Conservation (phyloP, 1,140 invertebrate species). For the Aphidius ervi region DNA sequence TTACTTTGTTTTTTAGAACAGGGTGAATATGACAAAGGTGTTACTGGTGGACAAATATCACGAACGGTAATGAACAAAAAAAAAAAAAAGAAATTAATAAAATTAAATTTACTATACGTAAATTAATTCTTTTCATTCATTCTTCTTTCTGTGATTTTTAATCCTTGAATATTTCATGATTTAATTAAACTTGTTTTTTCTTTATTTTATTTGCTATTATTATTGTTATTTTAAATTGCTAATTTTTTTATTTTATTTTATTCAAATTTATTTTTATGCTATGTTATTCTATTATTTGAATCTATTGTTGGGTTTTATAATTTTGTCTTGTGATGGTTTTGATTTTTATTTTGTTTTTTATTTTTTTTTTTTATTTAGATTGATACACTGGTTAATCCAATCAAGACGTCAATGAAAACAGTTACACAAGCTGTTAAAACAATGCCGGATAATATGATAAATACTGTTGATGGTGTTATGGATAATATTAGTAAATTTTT, state of each 20-base stretch:
- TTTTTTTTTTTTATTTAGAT: slow-evolving; percentile 57
- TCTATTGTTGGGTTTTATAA: not conserved
- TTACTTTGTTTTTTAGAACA: slow-evolving; percentile 75
- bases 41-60: slow-evolving; percentile 58
- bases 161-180: not conserved
- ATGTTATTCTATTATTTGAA: no score
- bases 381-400: slow-evolving; percentile 74
- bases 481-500: slow-evolving; percentile 65
- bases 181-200: no score
- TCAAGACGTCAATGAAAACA: slow-evolving; percentile 75
- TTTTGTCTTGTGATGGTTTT: no score
- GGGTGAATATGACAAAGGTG: slow-evolving; percentile 70
- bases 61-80: slow-evolving; percentile 50
- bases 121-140: no score
- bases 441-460: slow-evolving; percentile 78
- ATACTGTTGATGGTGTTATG: slow-evolving; percentile 78
- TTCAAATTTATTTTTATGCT: no score
- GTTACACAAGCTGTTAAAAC: slow-evolving; percentile 70
- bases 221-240: no score
- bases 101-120: no score
- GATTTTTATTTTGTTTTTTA: slow-evolving; percentile 7
- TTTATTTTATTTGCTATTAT: no score
- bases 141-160: slow-evolving; percentile 4
- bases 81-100: no score
- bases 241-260: no score